Conservation (phyloP, 1,140 invertebrate species). For the Drosophila baimaii region DNA sequence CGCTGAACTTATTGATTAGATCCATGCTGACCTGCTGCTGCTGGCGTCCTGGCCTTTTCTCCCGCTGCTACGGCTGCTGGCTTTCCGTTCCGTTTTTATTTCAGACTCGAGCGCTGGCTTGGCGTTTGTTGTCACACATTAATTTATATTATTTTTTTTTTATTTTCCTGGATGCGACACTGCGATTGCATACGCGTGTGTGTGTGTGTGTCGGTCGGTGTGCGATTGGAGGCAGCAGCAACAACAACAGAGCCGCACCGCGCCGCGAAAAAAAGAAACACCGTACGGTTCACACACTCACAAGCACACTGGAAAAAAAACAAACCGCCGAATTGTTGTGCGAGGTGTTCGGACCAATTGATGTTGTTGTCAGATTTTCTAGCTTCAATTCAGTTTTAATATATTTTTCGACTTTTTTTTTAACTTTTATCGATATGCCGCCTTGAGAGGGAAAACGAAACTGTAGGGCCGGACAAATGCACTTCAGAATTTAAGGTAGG, state of each 20-base stretch:
- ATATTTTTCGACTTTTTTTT: neutral
- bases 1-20: conserved; percentile 71
- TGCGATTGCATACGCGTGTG: neutral
- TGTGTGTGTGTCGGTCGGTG: conserved; percentile 6
- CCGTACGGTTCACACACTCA: conserved; percentile 10
- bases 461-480: conserved; percentile 18
- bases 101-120: conserved; percentile 9
- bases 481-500: conserved; percentile 27
- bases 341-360: neutral
- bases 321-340: conserved; percentile 21
- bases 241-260: conserved; percentile 22
- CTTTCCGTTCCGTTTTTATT: conserved; percentile 16
- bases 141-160: neutral
- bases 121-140: conserved; percentile 40
- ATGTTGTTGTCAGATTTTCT: neutral
- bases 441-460: neutral
- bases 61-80: conserved; percentile 10
- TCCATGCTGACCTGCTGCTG: conserved; percentile 55
- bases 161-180: conserved; percentile 11
- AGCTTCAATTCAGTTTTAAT: conserved; percentile 7
- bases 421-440: conserved; percentile 5
- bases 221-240: conserved; percentile 9
- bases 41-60: conserved; percentile 2
- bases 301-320: conserved; percentile 26
- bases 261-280: conserved; percentile 18